These are phyloP conservation scores for Apus apus DNA, from an alignment of 2,113 vertebrate species.

Conservation along the genomic window DNA sequence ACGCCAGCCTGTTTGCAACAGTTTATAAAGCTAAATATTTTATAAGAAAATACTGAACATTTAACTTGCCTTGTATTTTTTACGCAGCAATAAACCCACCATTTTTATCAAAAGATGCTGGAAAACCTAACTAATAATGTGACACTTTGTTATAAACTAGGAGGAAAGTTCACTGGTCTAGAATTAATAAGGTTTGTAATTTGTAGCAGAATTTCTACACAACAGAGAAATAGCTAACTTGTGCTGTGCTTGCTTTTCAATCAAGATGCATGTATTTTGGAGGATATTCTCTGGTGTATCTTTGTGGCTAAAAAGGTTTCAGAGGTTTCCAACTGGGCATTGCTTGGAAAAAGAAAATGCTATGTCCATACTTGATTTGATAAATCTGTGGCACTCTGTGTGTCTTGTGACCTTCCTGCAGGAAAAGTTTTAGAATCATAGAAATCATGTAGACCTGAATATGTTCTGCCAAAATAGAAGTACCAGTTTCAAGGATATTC, in stretches of 20 bases:
- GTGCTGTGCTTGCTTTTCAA: neutral
- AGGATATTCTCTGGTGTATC: neutral
- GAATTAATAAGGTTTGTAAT: conserved; percentile 36
- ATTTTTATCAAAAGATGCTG: conserved; percentile 55
- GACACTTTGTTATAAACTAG: conserved; percentile 26
- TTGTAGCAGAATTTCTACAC: neutral
- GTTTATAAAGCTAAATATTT: conserved; percentile 74
- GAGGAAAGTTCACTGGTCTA: neutral
- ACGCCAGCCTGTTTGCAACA: conserved; percentile 60
- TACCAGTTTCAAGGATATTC: neutral
- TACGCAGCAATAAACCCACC: conserved; percentile 43
- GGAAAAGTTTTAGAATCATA: neutral
- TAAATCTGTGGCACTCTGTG: too few species aligned
- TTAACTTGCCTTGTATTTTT: conserved; percentile 65
- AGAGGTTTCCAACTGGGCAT: neutral
- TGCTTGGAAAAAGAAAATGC: neutral
- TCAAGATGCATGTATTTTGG: neutral
- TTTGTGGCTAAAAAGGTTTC: neutral
- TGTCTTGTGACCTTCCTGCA: neutral
- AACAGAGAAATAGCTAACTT: neutral
- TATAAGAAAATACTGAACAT: conserved; percentile 67
- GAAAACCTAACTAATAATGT: conserved; percentile 35
- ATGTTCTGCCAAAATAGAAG: neutral
- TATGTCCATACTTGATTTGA: neutral
- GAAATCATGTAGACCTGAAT: neutral